These are phyloP conservation scores for Darevskia nairensis DNA, from an alignment of 2,797 vertebrate genomes.

Conservation along the genomic window DNA sequence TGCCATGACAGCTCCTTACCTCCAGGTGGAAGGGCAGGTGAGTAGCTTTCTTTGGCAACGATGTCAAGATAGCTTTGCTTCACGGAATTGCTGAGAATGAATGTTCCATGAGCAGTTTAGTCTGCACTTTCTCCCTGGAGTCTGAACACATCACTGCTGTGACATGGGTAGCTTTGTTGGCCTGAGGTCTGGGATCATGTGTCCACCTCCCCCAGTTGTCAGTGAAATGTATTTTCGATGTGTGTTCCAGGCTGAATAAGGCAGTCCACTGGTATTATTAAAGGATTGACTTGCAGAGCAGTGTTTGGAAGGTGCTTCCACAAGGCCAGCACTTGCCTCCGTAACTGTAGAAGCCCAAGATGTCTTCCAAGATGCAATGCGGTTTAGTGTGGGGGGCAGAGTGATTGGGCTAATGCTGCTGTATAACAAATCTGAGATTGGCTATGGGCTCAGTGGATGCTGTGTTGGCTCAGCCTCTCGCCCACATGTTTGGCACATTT, in stretches of 20 bases:
- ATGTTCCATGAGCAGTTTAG: slow-evolving; percentile 48
- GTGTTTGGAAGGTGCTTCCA: background rate
- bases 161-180: slow-evolving; percentile 20
- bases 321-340: background rate
- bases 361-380: background rate
- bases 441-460: no score
- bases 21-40: slow-evolving; percentile 59
- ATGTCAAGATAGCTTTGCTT: slow-evolving; percentile 45
- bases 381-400: no score
- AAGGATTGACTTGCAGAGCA: background rate
- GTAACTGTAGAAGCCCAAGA: background rate
- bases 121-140: slow-evolving; percentile 39
- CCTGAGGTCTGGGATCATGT: slow-evolving; percentile 40
- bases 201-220: slow-evolving; percentile 37
- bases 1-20: slow-evolving; percentile 29
- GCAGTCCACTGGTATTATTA: slow-evolving; percentile 36
- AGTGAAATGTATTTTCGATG: slow-evolving; percentile 20
- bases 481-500: background rate
- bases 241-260: slow-evolving; percentile 18
- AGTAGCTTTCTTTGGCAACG: slow-evolving; percentile 44
- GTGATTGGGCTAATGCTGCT: no score
- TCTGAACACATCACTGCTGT: slow-evolving; percentile 25
- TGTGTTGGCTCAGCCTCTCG: no score
- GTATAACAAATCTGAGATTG: no score
- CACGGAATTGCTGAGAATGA: slow-evolving; percentile 16